Conservation (phyloP, 2,113 vertebrate species). For the Penelope pileata region DNA sequence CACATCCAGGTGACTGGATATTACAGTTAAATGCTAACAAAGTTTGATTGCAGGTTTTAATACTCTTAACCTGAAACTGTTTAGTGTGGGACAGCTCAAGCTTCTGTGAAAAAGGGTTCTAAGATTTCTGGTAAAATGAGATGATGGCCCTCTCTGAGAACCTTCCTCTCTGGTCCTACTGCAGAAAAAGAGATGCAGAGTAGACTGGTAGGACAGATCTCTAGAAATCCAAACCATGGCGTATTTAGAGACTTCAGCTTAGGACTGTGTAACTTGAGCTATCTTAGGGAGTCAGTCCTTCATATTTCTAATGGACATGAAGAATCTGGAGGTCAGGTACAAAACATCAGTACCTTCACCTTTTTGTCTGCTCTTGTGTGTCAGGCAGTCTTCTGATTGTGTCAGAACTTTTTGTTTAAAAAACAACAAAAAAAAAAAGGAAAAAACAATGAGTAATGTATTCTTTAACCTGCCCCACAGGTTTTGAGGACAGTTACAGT, state of each 20-base stretch:
- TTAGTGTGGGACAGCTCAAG: not conserved
- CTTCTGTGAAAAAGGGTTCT: not conserved
- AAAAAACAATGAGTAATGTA: not conserved
- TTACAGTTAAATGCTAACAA: not conserved
- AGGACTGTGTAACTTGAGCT: not conserved
- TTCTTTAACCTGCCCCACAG: constrained; percentile 33
- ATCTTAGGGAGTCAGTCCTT: not conserved
- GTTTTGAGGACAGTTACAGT: constrained; percentile 80
- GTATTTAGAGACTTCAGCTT: not conserved
- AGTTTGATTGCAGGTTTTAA: not conserved
- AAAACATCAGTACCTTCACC: not conserved
- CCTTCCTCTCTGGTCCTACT: not conserved
- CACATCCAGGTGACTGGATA: not conserved
- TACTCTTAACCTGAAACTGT: not conserved
- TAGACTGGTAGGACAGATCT: not conserved
- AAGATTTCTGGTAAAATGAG: not conserved
- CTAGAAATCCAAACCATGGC: not conserved
- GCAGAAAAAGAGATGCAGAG: not conserved
- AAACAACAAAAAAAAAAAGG: too few relatives aligned
- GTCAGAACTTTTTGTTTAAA: not conserved
- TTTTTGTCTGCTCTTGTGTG: not conserved
- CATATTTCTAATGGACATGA: not conserved
- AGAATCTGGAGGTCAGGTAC: not conserved
- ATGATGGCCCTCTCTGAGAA: not conserved
- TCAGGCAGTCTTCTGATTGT: not conserved